Percentiles rank a stretch among this genome's conserved stretches.
These are phyloP conservation scores for Clarias pachynema DNA, from an alignment of 2,797 vertebrate species.

Conservation along the genomic window DNA sequence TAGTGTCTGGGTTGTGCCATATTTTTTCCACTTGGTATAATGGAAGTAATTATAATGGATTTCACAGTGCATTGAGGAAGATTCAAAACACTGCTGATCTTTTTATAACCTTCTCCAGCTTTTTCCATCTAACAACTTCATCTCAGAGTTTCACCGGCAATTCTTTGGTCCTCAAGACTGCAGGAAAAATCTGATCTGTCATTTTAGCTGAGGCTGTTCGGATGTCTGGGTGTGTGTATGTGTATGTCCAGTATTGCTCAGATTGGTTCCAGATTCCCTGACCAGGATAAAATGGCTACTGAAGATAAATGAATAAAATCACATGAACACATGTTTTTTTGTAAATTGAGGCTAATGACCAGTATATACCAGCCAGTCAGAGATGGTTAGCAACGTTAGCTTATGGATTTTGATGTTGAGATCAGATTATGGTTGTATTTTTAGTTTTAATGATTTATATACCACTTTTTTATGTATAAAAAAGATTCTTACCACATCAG, in stretches of 20 bases:
- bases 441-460: not conserved
- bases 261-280: not conserved
- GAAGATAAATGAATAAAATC: not conserved
- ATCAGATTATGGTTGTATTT: not conserved
- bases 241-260: not conserved
- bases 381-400: not conserved
- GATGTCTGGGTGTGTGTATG: not conserved
- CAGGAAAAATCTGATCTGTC: not conserved
- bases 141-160: not conserved
- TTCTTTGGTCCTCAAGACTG: not conserved
- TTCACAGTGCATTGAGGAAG: not conserved
- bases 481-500: not conserved
- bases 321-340: not conserved
- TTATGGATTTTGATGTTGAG: not conserved
- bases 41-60: conserved; percentile 21
- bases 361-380: not conserved
- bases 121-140: not conserved
- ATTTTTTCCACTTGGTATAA: conserved; percentile 2
- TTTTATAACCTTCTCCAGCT: conserved; percentile 9
- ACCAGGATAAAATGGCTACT: conserved; percentile 7
- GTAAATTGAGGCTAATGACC: not conserved
- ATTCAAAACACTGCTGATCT: not conserved
- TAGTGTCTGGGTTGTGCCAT: not conserved
- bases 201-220: not conserved
- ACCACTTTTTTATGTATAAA: not conserved